Base-by-base conservation (phyloP, 2,797 vertebrate species). In the Esox lucius region DNA sequence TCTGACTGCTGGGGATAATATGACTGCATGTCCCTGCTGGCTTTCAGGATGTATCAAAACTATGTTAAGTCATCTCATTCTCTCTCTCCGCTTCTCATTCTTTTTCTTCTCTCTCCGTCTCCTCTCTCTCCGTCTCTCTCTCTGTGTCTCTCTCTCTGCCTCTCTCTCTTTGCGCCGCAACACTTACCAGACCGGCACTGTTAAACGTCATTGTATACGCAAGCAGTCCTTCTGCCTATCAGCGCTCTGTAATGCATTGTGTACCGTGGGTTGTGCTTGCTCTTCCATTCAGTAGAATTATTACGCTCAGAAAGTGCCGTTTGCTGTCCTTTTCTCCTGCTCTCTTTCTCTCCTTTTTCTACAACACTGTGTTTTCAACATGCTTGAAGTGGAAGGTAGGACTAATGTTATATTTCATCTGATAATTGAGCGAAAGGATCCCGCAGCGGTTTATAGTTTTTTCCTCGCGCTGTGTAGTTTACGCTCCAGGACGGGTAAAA, bases 301-400 rank as follows among this genome's bases (percentile, higher is more conserved):
- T 86, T 87, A 90, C 72, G 64, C 83, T 81, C 73, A 73, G 81
- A 78, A 81, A 83, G 71, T 75, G 84, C 75, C 77, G 86, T 85
- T 53, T 62, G 85, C 85, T 84, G 61, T 65, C 81, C 74, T 76
- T 70, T 70, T 19, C 42, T 73, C 71, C 42, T 72, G 70, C 75
- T 75, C 76, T 74, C 33, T 67, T 67, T 24, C 35, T 31, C 33
- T 61, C 75, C 19, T 68, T 78, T 79, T 77, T 91, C 93, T 92
- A 81, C 90, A 91, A 86, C 92, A 93, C 93, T 94, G 94, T 94
- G 94, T 88, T 89, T 81, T 86, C 88, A 85, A 90, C 93, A 98
- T 98, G 97, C 94, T 98, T 95, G 96, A 98, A 88, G 95, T 94
- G 91, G 97, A 99, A 97, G 98, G 98, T 99, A 97, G 94, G 96